Percentiles rank a stretch among this genome's conserved stretches.
These are phyloP conservation scores for Catharus minimus DNA, from an alignment of 2,113 vertebrate genomes.

Conservation along the genomic window DNA sequence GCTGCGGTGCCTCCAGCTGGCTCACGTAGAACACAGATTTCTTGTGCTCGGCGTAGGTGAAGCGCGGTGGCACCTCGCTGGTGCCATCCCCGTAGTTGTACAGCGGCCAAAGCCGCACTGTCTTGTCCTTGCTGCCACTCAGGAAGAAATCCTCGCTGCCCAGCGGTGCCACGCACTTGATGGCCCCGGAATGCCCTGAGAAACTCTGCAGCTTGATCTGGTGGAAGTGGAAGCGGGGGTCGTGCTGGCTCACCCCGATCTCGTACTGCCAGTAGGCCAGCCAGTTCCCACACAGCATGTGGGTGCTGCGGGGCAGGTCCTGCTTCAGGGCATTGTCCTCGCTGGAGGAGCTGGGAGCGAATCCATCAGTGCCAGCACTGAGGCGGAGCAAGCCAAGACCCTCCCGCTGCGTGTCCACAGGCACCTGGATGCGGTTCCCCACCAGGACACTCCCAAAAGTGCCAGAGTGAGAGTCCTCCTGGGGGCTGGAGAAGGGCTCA, in stretches of 20 bases:
- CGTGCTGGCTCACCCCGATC: conserved; percentile 93
- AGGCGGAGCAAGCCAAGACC: conserved; percentile 47
- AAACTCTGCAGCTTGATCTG: conserved; percentile 97
- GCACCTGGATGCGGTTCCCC: conserved; percentile 95
- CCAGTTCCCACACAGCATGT: conserved; percentile 94
- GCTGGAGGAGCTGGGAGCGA: conserved; percentile 22
- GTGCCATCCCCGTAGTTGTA: conserved; percentile 94
- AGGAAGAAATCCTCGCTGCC: conserved; percentile 94
- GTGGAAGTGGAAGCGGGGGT: conserved; percentile 94
- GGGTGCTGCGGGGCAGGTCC: conserved; percentile 86
- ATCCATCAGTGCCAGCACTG: conserved; percentile 68
- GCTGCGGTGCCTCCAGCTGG: conserved; percentile 88
- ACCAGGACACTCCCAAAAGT: conserved; percentile 94
- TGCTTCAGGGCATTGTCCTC: conserved; percentile 88
- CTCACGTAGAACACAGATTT: conserved; percentile 92
- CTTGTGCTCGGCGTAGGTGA: conserved; percentile 87
- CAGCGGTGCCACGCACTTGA: conserved; percentile 88
- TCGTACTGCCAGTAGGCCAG: conserved; percentile 98
- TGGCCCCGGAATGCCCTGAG: conserved; percentile 87
- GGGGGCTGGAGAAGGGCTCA: conserved; percentile 66
- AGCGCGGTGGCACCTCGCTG: conserved; percentile 80
- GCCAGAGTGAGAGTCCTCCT: conserved; percentile 84
- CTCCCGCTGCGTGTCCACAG: conserved; percentile 71
- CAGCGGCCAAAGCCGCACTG: conserved; percentile 92
- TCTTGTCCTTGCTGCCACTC: conserved; percentile 96